Base-by-base conservation (phyloP, 2,797 vertebrate genomes). In the Arremon brunneinucha region DNA sequence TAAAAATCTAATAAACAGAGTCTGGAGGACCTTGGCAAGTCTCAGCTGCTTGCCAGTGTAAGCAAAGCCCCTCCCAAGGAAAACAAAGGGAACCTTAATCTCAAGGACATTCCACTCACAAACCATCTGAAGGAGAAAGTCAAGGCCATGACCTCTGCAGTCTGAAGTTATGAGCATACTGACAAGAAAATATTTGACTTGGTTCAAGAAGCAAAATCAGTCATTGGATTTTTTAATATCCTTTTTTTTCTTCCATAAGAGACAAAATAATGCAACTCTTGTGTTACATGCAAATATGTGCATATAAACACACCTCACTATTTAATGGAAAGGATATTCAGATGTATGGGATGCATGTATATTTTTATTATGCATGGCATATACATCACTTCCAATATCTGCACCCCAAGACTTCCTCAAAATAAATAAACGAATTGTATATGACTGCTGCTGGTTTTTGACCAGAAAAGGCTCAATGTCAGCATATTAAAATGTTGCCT, bases 1-100 rank as follows among this genome's bases (percentile, higher is more conserved):
- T 98, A 98, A 98, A 98, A 98, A 98, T 98, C 98, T 98, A 98
- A 98, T 98, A 98, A 98, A 98, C 98, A 98, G 97, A 98, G 97
- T 98, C 97, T 97, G 94, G 97, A 98, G 98, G 98, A 98, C 96
- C 98, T 98, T 98, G 97, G 97, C 94, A 97, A 91, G 97, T 97
- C 98, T 98, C 97, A 92, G 94, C 94, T 95, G 91, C 96, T 96
- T 96, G 97, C 98, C 98, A 98, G 97, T 95, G 97, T 97, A 98
- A 98, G 97, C 98, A 98, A 96, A 97, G 93, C 97, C 96, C 94
- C 97, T 97, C 97, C 98, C 97, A 98, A 98, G 92, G 97, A 98
- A 98, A 98, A 98, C 97, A 98, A 98, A 98, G 97, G 96, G 94
- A 96, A 95, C 93, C 97, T 96, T 97, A 97, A 97, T 97, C 95